Conservation (phyloP, 2,888 invertebrate species). For the Agriopis aurantiaria region DNA sequence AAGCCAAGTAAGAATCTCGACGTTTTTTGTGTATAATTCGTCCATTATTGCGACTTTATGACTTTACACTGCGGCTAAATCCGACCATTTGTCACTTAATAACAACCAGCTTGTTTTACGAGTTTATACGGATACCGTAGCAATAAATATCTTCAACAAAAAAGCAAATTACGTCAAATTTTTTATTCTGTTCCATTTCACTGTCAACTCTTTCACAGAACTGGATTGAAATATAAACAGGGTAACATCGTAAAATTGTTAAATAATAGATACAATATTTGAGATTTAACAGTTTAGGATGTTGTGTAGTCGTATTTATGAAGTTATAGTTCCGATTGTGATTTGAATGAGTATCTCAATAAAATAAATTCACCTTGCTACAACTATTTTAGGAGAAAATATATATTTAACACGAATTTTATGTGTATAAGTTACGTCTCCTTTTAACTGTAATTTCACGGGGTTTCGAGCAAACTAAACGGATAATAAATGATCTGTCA, state of each 20-base stretch:
- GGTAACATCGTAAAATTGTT: constrained; percentile 60
- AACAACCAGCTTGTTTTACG: constrained; percentile 74
- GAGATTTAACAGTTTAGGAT: constrained; percentile 61
- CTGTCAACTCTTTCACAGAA: constrained; percentile 68
- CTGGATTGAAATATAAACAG: constrained; percentile 63
- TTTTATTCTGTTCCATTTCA: constrained; percentile 71
- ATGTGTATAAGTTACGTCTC: background rate
- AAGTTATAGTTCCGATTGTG: constrained; percentile 59
- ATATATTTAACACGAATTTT: constrained; percentile 13
- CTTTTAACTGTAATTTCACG: constrained; percentile 30
- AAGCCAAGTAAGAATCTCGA: constrained; percentile 61
- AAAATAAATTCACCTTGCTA: constrained; percentile 35
- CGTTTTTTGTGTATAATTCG: constrained; percentile 70
- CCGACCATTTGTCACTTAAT: constrained; percentile 77
- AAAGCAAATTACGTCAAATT: constrained; percentile 68
- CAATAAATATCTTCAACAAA: constrained; percentile 74
- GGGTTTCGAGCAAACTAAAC: constrained; percentile 28
- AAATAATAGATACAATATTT: constrained; percentile 55
- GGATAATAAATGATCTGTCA: constrained; percentile 56
- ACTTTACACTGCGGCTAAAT: constrained; percentile 67
- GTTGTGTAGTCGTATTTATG: constrained; percentile 63
- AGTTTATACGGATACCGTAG: constrained; percentile 58
- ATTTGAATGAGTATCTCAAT: constrained; percentile 47
- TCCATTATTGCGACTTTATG: constrained; percentile 73
- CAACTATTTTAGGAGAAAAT: constrained; percentile 15